Conservation (phyloP, 2,888 invertebrate species). For the Aspidiotus destructor region DNA sequence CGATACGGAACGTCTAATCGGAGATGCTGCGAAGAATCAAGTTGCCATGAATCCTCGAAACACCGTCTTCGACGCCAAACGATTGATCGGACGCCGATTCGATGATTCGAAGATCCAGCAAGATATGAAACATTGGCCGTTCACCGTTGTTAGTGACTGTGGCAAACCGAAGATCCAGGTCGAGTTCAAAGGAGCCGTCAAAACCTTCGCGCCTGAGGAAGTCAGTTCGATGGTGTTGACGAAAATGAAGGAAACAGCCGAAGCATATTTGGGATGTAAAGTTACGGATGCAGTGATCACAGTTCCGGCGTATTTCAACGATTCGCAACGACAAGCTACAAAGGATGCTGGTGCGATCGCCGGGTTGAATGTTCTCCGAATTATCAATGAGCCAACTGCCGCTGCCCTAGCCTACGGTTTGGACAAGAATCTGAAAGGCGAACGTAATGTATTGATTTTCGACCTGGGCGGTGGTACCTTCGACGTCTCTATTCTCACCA, state of each 20-base stretch:
- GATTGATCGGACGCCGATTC: slow-evolving; percentile 56
- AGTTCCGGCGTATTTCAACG: slow-evolving; percentile 68
- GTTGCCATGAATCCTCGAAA: slow-evolving; percentile 62
- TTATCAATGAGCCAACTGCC: slow-evolving; percentile 35
- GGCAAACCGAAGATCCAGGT: slow-evolving; percentile 60
- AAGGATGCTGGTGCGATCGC: slow-evolving; percentile 45
- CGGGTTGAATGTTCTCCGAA: slow-evolving; percentile 34
- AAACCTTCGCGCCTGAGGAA: slow-evolving; percentile 58
- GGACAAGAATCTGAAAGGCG: slow-evolving; percentile 35
- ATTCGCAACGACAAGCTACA: slow-evolving; percentile 58
- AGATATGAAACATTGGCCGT: slow-evolving; percentile 78
- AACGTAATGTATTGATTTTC: slow-evolving; percentile 74
- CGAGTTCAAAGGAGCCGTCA: slow-evolving; percentile 54
- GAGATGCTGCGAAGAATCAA: slow-evolving; percentile 47
- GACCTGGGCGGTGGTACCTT: slow-evolving; percentile 83
- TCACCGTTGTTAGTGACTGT: slow-evolving; percentile 55
- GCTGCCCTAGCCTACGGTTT: slow-evolving; percentile 35
- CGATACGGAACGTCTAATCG: slow-evolving; percentile 56
- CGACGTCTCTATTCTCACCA: slow-evolving; percentile 82
- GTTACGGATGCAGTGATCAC: slow-evolving; percentile 66
- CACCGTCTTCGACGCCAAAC: slow-evolving; percentile 70
- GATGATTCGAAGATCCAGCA: slow-evolving; percentile 62
- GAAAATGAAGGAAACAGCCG: slow-evolving; percentile 58
- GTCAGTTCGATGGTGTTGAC: slow-evolving; percentile 57
- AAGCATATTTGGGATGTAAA: slow-evolving; percentile 52